Evolutionary conservation across 2,888 invertebrate genomes (phyloP).

Genomic region (Polydesmus complanatus): DNA sequence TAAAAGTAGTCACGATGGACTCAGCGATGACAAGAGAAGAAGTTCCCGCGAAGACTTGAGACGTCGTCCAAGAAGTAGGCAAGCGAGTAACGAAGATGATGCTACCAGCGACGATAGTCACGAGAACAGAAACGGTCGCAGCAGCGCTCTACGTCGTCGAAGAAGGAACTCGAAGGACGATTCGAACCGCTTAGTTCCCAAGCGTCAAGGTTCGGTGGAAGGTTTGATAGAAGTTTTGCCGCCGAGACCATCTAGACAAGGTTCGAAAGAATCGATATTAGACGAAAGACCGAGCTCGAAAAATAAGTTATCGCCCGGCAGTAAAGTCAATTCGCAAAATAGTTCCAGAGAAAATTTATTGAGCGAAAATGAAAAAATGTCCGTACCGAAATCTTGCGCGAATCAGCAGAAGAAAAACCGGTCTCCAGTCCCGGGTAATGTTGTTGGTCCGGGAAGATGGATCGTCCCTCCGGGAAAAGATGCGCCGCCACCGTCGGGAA

Average conservation of each 20-base stretch:
- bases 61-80: neutral
- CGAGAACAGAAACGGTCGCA: neutral
- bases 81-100: neutral
- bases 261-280: conserved; percentile 12
- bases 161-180: neutral
- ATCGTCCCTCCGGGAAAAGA: neutral
- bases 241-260: conserved; percentile 3
- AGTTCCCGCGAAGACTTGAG: neutral
- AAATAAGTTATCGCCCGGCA: neutral
- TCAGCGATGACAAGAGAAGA: neutral
- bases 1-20: neutral
- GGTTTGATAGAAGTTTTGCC: conserved; percentile 7
- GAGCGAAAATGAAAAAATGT: neutral
- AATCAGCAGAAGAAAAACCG: neutral
- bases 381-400: neutral
- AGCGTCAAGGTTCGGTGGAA: conserved; percentile 4
- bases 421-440: neutral
- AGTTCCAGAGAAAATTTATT: conserved; percentile 4
- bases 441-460: neutral
- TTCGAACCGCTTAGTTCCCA: neutral
- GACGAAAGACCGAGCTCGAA: conserved; percentile 10
- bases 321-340: neutral
- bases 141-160: neutral
- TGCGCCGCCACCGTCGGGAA: neutral
- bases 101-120: neutral